Base-by-base conservation (phyloP, 92 coral and sea anemone species). In the Actinernus sp. region DNA sequence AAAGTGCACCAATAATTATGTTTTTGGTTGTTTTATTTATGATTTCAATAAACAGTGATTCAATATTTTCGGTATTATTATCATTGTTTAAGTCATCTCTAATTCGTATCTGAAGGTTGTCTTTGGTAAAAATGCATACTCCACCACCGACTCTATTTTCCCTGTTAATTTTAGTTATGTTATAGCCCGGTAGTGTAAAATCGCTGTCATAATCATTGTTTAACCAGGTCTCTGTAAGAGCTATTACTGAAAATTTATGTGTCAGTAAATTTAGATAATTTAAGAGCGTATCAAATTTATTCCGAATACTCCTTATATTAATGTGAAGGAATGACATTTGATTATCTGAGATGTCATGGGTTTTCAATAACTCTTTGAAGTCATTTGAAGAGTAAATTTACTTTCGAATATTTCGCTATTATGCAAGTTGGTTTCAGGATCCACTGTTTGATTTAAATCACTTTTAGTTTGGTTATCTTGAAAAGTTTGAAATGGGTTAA, bases 21-120 rank as follows among this genome's bases (percentile, higher is more conserved):
- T 55, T 55, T 55, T 55, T 55, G 17, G 10, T 7, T 5, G 25
- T 55, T 55, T 55, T 39, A 32, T 55, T 55, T 4, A 26, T 26
- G 2, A 55, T 29, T 55, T 55, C 62, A 27, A 55, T 29, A 32
- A 55, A 55, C 3, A 55, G 62, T 8, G 62, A 27, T 55, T 55
- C 62, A 26, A 55, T 25, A 26, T 26, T 55, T 4, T 25, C 19
- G 17, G 4, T 32, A 29, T 55, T 19, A 26, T 27, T 47, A 4
- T 5, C 41, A 25, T 23, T 12, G 41, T 8, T 11, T 55, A 55
- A 12, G 9, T 55, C 41, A 29, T 21, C 22, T 26, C 41, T 55
- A 8, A 3, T 21, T 9, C 1, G 9, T 9, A 11, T 6, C 14
- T 49, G 22, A 7, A 49, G 25, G 5, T 49, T 49, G 11, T 49